These are phyloP conservation scores for Brienomyrus longianalis DNA, from an alignment of 2,113 vertebrate genomes.

Conservation along the genomic window DNA sequence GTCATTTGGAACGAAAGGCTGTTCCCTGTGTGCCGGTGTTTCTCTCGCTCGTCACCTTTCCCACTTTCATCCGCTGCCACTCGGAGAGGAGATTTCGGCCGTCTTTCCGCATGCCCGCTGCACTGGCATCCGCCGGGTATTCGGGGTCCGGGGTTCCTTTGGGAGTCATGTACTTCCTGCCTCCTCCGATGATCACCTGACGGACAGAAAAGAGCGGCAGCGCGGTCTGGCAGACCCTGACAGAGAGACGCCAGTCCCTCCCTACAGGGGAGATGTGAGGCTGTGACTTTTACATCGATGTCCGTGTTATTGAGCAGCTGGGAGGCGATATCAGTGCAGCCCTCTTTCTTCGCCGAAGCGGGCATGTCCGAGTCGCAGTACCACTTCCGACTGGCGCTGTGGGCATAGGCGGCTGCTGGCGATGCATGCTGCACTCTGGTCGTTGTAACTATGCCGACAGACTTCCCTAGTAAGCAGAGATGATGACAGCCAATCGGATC, in stretches of 20 bases:
- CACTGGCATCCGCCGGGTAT: conserved; percentile 46
- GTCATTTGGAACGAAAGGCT: not conserved
- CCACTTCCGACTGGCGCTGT: conserved; percentile 66
- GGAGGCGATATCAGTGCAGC: conserved; percentile 62
- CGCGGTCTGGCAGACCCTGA: not conserved
- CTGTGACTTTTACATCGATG: conserved; percentile 52
- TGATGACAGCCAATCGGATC: not conserved
- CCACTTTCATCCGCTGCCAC: conserved; percentile 54
- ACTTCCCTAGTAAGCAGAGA: conserved; percentile 54
- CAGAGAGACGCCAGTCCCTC: not conserved
- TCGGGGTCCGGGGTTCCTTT: conserved; percentile 57
- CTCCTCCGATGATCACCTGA: conserved; percentile 66
- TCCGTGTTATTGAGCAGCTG: conserved; percentile 63
- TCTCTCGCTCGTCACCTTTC: conserved; percentile 46
- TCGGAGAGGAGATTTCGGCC: conserved; percentile 55
- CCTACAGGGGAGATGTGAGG: not conserved
- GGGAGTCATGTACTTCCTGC: conserved; percentile 67
- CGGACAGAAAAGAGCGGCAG: not conserved
- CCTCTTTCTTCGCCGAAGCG: conserved; percentile 38
- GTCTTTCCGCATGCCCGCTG: conserved; percentile 50
- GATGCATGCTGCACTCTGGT: conserved; percentile 68
- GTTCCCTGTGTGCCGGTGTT: too few relatives aligned
- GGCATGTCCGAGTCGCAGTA: conserved; percentile 66
- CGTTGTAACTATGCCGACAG: conserved; percentile 68
- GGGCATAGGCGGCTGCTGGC: conserved; percentile 61